These are phyloP conservation scores for Drosophila triauraria DNA, from an alignment of 1,140 invertebrate genomes.

Conservation along the genomic window DNA sequence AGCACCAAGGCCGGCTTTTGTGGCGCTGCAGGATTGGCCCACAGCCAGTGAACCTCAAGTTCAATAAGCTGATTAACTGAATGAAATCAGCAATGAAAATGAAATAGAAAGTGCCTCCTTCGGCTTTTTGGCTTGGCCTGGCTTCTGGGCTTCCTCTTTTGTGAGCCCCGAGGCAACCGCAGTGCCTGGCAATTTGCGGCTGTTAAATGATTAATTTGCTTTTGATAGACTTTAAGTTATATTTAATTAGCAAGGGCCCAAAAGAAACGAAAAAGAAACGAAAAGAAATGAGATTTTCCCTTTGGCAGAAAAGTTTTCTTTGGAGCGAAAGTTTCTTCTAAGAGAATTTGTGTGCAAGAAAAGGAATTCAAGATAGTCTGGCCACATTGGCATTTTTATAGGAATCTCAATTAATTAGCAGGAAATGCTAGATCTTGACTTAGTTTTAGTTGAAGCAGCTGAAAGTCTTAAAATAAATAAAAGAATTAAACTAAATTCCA, in stretches of 20 bases:
- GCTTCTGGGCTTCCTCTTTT: constrained; percentile 10
- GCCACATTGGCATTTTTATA: background rate
- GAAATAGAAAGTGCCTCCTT: constrained; percentile 49
- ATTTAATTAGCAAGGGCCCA: constrained; percentile 59
- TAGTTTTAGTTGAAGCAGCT: too few species aligned
- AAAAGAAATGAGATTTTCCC: background rate
- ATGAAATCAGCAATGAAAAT: constrained; percentile 71
- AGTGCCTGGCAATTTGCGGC: constrained; percentile 49
- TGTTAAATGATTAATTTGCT: constrained; percentile 73
- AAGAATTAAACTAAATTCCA: too few species aligned
- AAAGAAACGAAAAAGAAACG: too few species aligned
- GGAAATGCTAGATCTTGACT: too few species aligned
- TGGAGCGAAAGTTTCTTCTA: constrained; percentile 1
- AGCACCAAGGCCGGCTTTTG: constrained; percentile 8
- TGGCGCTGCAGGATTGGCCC: constrained; percentile 20
- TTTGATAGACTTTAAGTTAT: constrained; percentile 77
- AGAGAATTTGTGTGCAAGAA: too few species aligned
- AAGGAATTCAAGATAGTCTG: background rate
- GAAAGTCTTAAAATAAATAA: too few species aligned
- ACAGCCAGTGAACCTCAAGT: constrained; percentile 53
- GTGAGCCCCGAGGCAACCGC: constrained; percentile 16
- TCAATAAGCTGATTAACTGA: constrained; percentile 80
- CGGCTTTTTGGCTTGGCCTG: constrained; percentile 28
- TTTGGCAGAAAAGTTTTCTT: background rate
- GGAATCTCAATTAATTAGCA: background rate